These are phyloP conservation scores for Euwallacea similis DNA, from an alignment of 1,140 invertebrate species.

Conservation along the genomic window DNA sequence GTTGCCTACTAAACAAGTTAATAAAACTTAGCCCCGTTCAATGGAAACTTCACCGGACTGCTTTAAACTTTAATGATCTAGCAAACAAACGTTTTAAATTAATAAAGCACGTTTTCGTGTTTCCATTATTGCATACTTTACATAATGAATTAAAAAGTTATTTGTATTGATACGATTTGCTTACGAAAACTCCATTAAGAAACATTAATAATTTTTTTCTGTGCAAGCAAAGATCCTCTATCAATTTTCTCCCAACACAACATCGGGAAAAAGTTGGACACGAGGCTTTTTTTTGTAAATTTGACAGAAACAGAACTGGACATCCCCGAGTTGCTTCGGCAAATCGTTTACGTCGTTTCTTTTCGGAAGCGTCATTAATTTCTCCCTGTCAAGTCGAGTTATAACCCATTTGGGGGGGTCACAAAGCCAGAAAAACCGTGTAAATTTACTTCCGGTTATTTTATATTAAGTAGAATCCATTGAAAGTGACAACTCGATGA, in stretches of 20 bases:
- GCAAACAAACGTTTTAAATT: slow-evolving; percentile 1
- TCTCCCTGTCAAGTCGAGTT: slow-evolving; percentile 4
- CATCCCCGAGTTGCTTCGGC: slow-evolving; percentile 2
- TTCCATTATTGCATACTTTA: too few relatives aligned
- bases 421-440: slow-evolving; percentile 12
- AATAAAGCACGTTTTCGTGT: too few relatives aligned
- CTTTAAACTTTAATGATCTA: background rate
- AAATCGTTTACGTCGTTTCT: slow-evolving; percentile 16
- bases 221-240: background rate
- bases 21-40: slow-evolving; percentile 2
- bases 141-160: too few relatives aligned
- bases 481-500: too few relatives aligned
- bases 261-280: background rate
- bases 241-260: background rate
- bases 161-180: too few relatives aligned
- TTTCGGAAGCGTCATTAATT: slow-evolving; percentile 4
- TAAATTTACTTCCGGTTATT: slow-evolving; percentile 13
- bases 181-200: background rate
- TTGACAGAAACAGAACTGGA: slow-evolving; percentile 16
- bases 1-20: slow-evolving; percentile 1
- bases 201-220: background rate
- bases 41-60: background rate
- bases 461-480: slow-evolving; percentile 1
- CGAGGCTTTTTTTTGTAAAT: slow-evolving; percentile 5
- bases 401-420: slow-evolving; percentile 5